A percentile compares a stretch with the other conserved stretches of the same genome.
phyloP scores from a whole-genome alignment of 2,113 vertebrate species.

The Entomyzon cyanotis region DNA sequence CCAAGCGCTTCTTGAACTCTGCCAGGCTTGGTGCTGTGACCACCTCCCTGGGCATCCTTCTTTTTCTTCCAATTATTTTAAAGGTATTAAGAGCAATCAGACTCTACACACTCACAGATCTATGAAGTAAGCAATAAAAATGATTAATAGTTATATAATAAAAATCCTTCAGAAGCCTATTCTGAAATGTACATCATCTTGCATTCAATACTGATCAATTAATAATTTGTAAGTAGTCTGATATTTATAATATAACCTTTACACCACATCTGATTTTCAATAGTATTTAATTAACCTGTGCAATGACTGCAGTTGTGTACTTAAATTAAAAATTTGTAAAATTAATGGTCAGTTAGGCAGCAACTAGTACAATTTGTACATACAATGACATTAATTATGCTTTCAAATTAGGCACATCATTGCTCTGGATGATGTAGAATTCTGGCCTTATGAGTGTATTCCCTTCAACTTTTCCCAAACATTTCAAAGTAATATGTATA shows the following conservation, averaged over 20 bases:
- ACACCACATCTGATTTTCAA: neutral
- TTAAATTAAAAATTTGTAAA: constrained; percentile 30
- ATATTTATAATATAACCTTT: constrained; percentile 41
- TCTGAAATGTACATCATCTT: neutral
- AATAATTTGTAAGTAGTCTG: neutral
- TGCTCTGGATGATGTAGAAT: neutral
- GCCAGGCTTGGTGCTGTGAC: neutral
- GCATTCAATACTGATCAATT: constrained; percentile 1
- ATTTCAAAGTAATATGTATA: neutral
- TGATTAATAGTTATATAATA: neutral
- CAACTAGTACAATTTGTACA: constrained; percentile 11
- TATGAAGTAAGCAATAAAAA: neutral
- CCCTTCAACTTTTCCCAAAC: neutral
- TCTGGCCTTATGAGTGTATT: neutral
- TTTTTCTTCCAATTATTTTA: neutral
- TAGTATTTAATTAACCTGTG: constrained; percentile 32
- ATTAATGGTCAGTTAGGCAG: constrained; percentile 56
- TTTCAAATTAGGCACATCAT: constrained; percentile 19
- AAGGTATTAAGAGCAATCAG: neutral
- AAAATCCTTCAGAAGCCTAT: neutral
- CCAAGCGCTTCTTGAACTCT: neutral
- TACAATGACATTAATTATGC: constrained; percentile 26
- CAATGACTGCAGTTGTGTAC: constrained; percentile 4
- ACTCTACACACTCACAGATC: neutral
- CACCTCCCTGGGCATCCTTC: neutral